phyloP scores from a whole-genome alignment of 2,113 vertebrate species.

The Haliaeetus leucogaster region DNA sequence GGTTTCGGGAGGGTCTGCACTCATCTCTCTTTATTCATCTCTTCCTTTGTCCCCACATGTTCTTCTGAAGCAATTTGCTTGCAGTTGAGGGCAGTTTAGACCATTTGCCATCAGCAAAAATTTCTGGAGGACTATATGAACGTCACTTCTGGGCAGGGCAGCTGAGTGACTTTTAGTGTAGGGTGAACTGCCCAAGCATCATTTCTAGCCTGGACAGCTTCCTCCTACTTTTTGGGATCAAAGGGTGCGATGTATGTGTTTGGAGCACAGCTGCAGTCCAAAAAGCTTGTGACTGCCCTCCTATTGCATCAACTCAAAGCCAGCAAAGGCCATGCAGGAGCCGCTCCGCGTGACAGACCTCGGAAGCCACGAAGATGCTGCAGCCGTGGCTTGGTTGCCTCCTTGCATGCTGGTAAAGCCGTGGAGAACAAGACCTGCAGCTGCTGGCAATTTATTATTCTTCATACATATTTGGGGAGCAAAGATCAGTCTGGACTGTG shows the following conservation, averaged over 20 bases:
- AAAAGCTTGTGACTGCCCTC: neutral
- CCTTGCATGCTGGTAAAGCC: neutral
- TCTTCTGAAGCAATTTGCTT: neutral
- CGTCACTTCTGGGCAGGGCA: neutral
- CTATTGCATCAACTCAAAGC: neutral
- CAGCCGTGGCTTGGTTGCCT: neutral
- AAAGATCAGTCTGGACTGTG: neutral
- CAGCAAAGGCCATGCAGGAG: neutral
- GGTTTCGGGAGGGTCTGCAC: neutral
- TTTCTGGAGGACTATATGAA: neutral
- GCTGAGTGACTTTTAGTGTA: neutral
- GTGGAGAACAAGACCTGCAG: neutral
- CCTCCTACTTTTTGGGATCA: neutral
- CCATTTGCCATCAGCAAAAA: neutral
- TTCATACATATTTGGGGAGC: neutral
- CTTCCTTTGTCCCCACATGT: neutral
- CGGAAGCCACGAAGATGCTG: accelerated
- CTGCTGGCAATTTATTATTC: neutral
- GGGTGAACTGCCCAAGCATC: neutral
- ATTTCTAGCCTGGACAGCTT: neutral
- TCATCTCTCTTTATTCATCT: neutral
- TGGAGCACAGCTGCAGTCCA: neutral
- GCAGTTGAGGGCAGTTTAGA: neutral
- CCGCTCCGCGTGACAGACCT: neutral
- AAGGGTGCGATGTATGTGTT: neutral